phyloP scores from a whole-genome alignment of 2,113 vertebrate species.

The Ailurus styani region DNA sequence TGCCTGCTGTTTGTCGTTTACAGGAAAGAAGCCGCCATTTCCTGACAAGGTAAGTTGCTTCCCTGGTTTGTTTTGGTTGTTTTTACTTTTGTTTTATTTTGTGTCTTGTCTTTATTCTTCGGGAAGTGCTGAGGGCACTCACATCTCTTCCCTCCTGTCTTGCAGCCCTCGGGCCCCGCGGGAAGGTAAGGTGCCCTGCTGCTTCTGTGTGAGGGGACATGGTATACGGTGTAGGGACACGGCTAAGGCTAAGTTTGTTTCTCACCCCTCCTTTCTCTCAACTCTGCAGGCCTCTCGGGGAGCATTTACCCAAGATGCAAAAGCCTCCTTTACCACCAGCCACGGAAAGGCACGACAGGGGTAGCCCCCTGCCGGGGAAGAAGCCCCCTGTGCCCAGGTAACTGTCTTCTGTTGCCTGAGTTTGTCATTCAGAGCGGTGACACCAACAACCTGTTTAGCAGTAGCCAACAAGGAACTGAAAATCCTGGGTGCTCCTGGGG shows the following conservation, averaged over 20 bases:
- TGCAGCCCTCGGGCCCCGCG: constrained; percentile 71
- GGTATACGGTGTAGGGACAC: fast-evolving
- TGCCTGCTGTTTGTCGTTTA: constrained; percentile 5
- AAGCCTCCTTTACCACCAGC: constrained; percentile 84
- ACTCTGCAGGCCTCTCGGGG: constrained; percentile 72
- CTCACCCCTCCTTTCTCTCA: constrained; percentile 24
- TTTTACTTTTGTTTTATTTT: neutral
- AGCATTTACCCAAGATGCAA: constrained; percentile 80
- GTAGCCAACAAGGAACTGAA: fast-evolving
- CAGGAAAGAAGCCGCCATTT: constrained; percentile 77
- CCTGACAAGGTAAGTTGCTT: constrained; percentile 80
- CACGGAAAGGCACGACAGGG: constrained; percentile 79
- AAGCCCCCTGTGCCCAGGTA: constrained; percentile 73
- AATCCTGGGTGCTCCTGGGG: fast-evolving
- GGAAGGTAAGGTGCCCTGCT: constrained; percentile 76
- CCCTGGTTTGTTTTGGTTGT: neutral
- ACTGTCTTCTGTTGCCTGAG: neutral
- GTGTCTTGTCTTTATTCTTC: neutral
- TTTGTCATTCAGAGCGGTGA: neutral
- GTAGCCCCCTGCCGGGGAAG: constrained; percentile 72
- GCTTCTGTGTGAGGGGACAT: fast-evolving
- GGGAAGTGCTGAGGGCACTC: neutral
- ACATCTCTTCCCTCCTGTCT: constrained; percentile 53
- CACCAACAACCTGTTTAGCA: fast-evolving
- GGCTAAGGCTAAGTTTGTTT: neutral